Conservation (phyloP, 2,888 invertebrate species). For the Megamerina dolium region DNA sequence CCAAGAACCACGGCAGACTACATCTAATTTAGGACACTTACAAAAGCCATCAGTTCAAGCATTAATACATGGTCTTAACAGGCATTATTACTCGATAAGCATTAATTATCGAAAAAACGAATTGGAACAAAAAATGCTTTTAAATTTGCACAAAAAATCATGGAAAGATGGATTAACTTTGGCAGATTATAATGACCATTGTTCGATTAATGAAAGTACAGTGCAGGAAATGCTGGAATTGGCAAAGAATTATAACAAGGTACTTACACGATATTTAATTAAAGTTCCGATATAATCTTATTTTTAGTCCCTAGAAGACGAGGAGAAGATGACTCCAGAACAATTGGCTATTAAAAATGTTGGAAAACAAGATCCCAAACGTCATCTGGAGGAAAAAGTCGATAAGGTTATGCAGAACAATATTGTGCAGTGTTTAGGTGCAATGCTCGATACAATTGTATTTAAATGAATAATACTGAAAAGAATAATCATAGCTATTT, state of each 20-base stretch:
- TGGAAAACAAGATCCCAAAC: slow-evolving; percentile 97
- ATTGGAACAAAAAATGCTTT: slow-evolving; percentile 96
- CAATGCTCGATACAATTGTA: slow-evolving; percentile 89
- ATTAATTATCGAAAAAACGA: slow-evolving; percentile 99
- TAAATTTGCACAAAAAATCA: slow-evolving; percentile 97
- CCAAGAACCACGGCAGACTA: slow-evolving; percentile 97
- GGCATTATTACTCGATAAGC: slow-evolving; percentile 98
- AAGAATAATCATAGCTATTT: too few relatives aligned
- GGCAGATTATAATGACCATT: slow-evolving; percentile 88
- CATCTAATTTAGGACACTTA: slow-evolving; percentile 96
- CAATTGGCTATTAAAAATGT: slow-evolving; percentile 99
- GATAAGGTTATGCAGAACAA: slow-evolving; percentile 95
- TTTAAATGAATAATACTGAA: too few relatives aligned
- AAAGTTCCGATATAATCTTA: slow-evolving; percentile 1
- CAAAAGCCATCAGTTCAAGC: slow-evolving; percentile 99
- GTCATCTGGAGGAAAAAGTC: slow-evolving; percentile 98
- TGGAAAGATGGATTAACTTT: slow-evolving; percentile 95
- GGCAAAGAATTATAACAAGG: slow-evolving; percentile 95
- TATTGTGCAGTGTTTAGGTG: slow-evolving; percentile 95
- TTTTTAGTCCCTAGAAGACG: slow-evolving; percentile 81
- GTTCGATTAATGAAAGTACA: slow-evolving; percentile 86
- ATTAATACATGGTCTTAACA: slow-evolving; percentile 94
- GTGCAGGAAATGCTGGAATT: slow-evolving; percentile 95
- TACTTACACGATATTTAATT: slow-evolving; percentile 19
- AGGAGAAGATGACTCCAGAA: slow-evolving; percentile 99